Evolutionary conservation across 2,797 vertebrate species (phyloP), one percentile per base, ranked within the genome.

Genomic region (Eospalax fontanierii): DNA sequence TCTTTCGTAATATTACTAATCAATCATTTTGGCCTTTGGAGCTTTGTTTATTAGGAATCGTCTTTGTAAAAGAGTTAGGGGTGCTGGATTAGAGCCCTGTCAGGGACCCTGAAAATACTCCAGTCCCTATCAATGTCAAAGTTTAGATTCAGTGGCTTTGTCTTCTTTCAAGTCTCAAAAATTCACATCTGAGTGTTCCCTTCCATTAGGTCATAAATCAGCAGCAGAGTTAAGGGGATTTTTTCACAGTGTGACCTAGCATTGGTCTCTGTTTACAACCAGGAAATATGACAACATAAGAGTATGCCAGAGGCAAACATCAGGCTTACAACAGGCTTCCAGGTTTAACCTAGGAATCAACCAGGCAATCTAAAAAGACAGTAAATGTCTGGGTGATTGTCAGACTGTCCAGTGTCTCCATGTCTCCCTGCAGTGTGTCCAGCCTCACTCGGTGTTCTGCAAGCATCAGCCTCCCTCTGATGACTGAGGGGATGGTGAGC

Each of bases 361-460:
- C 10, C 70, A 54, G 28, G 46, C 19, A 61, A 6, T 50, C 9
- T 24, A 19, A 66, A 40, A 3, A 40, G 78, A 43, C 11, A 19
- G 0, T 14, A 10, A 54, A 16, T 6, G n/a, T 14, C 33, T 54
- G 16, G 28, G 1, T 66, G 15, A 61, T 14, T 0, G 4, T 61
- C 71, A 11, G 15, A 43, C 3, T 19, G 28, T 50, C 46, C 6
- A 50, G 11, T 11, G 46, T 50, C 46, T 50, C 46, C 6, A 11
- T 50, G 46, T 33, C n/a, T 40, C 35, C 2, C 21, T 54, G 33
- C 28, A 30, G 0, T 16, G 3, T 14, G 16, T 12, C 61, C 12
- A 68, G 2, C 24, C 21, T 74, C 2, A 63, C 11, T 26, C 30
- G 14, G 2, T 15, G 2, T 0, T 0, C 24, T 71, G 8, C 4